Evolutionary conservation across 2,888 invertebrate genomes (phyloP).

Genomic region (Auanema sp.): DNA sequence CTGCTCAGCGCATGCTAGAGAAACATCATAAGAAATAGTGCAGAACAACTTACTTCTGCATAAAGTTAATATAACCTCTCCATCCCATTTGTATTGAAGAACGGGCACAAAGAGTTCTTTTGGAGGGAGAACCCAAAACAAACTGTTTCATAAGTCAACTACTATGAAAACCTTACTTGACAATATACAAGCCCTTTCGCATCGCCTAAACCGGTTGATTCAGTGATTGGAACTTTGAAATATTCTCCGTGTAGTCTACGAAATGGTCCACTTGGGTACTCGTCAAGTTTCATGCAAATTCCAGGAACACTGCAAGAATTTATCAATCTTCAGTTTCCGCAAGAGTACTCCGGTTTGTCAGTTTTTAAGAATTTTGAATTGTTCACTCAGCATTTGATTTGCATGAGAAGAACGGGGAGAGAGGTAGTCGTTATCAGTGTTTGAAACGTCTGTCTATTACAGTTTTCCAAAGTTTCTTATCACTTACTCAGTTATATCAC

Average conservation of each 20-base stretch:
- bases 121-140: conserved; percentile 11
- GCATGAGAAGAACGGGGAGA: no score
- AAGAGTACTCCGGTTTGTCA: no score
- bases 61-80: conserved; percentile 3
- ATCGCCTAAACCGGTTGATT: conserved; percentile 1
- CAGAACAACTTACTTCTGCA: conserved; percentile 9
- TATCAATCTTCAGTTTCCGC: no score
- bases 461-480: no score
- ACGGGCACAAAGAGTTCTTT: conserved; percentile 5
- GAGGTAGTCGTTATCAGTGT: no score
- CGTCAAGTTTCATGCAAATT: conserved; percentile 11
- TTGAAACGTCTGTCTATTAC: no score
- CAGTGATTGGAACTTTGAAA: conserved; percentile 9
- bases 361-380: no score
- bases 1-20: conserved; percentile 9
- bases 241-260: conserved; percentile 11
- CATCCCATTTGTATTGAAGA: conserved; percentile 13
- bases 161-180: neutral
- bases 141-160: neutral
- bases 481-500: neutral
- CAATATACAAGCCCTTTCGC: conserved; percentile 18
- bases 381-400: no score
- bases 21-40: neutral
- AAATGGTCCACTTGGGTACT: conserved; percentile 11
- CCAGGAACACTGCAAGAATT: conserved; percentile 15